These are phyloP conservation scores for Agonopterix heracliana DNA, from an alignment of 2,888 invertebrate genomes.

Conservation along the genomic window DNA sequence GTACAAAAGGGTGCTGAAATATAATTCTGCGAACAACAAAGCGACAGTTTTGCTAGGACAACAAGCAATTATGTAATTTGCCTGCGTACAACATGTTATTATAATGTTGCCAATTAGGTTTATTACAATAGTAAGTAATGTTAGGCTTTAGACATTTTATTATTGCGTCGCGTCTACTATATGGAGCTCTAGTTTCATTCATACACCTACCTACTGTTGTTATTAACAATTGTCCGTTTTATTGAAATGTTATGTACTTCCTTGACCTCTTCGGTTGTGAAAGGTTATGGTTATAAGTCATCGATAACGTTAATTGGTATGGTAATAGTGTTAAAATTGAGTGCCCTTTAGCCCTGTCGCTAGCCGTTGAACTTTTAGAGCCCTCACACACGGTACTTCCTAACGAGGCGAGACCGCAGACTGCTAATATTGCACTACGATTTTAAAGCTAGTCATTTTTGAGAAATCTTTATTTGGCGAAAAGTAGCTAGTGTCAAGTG, in stretches of 20 bases:
- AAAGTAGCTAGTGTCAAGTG: no score
- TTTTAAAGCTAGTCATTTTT: no score
- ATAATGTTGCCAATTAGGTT: conserved; percentile 3
- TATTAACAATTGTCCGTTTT: no score
- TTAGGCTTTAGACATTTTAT: neutral
- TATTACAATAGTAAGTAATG: conserved; percentile 1
- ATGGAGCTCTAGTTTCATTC: neutral
- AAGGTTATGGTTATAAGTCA: conserved; percentile 8
- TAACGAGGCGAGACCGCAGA: neutral
- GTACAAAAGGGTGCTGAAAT: no score
- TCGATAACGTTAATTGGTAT: conserved; percentile 10
- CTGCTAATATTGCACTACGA: no score
- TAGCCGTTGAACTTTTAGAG: no score
- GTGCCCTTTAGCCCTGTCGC: neutral
- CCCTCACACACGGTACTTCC: no score
- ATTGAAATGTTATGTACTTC: neutral
- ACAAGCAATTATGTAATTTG: conserved; percentile 1
- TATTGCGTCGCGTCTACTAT: neutral
- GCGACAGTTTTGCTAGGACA: no score
- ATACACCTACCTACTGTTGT: no score
- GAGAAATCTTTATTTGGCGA: no score
- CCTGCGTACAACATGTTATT: conserved; percentile 4
- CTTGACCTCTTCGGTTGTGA: conserved; percentile 4
- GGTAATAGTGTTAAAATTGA: conserved; percentile 6
- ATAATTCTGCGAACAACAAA: no score